Evolutionary conservation across 2,888 invertebrate species (phyloP).

Genomic region (Tipula helvola): DNA sequence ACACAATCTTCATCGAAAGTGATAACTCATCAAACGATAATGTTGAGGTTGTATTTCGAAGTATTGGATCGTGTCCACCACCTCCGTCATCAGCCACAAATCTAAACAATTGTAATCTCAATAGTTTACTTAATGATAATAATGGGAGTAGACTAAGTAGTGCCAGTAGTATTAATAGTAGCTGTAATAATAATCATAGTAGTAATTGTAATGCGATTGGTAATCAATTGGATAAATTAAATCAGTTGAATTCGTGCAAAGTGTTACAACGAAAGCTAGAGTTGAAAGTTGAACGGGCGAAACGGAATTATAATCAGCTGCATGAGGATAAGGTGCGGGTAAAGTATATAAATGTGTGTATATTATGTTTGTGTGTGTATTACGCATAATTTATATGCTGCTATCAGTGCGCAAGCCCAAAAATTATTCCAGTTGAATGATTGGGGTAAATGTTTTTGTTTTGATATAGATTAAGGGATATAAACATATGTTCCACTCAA

Average conservation of each 20-base stretch:
- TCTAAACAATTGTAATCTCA: not conserved
- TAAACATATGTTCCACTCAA: not conserved
- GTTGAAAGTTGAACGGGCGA: conserved; percentile 35
- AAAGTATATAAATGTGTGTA: not conserved
- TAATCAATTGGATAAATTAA: conserved; percentile 13
- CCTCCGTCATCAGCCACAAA: not conserved
- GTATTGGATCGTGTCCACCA: not conserved
- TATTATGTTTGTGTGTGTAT: too few relatives aligned
- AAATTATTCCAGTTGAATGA: not conserved
- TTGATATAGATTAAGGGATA: not conserved
- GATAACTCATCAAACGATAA: conserved; percentile 14
- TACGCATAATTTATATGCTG: not conserved
- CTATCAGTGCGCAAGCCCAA: not conserved
- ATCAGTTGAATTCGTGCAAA: conserved; percentile 32
- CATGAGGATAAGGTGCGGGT: conserved; percentile 23
- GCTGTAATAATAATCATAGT: conserved; percentile 10
- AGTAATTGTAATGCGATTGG: conserved; percentile 4
- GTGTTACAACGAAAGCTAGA: conserved; percentile 35
- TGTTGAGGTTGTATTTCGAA: conserved; percentile 6
- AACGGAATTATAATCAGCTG: conserved; percentile 31
- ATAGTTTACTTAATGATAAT: not conserved
- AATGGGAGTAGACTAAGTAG: conserved; percentile 21
- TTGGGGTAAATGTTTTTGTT: not conserved
- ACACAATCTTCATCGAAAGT: conserved; percentile 13
- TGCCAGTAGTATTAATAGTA: conserved; percentile 16